Conservation (phyloP, 2,888 invertebrate species). For the Parnassius apollo region DNA sequence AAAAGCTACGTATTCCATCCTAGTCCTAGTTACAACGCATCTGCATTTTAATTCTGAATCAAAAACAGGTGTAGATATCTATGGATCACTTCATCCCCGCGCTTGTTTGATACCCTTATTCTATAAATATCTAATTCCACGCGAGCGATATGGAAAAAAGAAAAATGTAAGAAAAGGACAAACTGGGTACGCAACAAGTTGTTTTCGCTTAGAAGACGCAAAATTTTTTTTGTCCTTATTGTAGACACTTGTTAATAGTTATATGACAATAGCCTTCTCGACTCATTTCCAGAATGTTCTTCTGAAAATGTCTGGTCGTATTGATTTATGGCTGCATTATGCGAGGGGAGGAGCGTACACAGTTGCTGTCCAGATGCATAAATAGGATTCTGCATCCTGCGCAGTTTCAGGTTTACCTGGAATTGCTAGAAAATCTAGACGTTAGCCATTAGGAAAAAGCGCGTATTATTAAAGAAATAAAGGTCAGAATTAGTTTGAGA, state of each 20-base stretch:
- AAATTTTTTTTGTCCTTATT: no score
- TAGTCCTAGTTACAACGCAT: no score
- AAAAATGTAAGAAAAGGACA: neutral
- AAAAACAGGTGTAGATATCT: no score
- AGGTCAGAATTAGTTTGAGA: neutral
- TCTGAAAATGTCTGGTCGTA: conserved; percentile 4
- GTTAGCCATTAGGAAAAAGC: neutral
- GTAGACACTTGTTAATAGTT: neutral
- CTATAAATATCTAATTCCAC: no score
- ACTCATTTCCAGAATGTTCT: neutral
- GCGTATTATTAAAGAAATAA: neutral
- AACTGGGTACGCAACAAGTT: neutral
- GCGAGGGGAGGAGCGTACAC: neutral
- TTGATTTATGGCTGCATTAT: conserved; percentile 8
- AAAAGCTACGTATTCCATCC: no score
- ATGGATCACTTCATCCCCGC: no score
- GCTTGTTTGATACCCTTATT: no score
- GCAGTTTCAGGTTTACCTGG: conserved; percentile 5
- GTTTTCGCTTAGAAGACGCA: neutral
- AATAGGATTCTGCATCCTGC: conserved; percentile 2
- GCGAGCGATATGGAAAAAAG: no score
- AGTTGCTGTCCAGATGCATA: neutral
- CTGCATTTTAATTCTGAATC: no score
- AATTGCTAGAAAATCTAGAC: conserved; percentile 10
- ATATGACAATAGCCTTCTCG: neutral